phyloP scores from a whole-genome alignment of 2,113 vertebrate species.

The Microtus pennsylvanicus region DNA sequence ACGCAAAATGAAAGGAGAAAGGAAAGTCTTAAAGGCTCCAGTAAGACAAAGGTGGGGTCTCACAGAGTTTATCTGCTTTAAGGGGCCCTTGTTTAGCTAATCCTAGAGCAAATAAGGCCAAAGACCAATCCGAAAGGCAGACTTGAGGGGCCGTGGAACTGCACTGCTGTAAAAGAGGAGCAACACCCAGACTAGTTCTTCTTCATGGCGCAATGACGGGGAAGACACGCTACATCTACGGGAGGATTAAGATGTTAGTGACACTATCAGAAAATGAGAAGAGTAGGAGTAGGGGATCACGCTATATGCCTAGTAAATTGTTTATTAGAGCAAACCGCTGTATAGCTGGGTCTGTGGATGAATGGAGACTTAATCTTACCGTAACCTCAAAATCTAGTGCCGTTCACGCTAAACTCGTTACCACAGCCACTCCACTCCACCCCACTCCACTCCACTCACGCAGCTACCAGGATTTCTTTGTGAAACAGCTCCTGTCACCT shows the following conservation, averaged over 20 bases:
- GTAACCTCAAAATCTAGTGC: not conserved
- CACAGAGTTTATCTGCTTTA: conserved; percentile 31
- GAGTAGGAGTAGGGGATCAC: not conserved
- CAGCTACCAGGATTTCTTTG: conserved; percentile 12
- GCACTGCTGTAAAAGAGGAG: not conserved
- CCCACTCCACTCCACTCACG: not conserved
- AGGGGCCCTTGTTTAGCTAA: conserved; percentile 7
- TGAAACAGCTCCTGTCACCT: conserved; percentile 54
- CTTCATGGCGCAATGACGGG: not conserved
- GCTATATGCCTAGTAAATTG: not conserved
- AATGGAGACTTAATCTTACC: not conserved
- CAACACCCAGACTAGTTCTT: not conserved
- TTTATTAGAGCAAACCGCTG: not conserved
- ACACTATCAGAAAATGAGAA: not conserved
- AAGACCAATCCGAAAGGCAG: not conserved
- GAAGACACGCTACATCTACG: not conserved
- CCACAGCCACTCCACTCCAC: not conserved
- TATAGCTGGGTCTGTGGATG: not conserved
- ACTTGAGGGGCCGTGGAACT: not conserved
- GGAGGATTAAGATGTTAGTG: not conserved
- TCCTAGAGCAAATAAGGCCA: conserved; percentile 19
- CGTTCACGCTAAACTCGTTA: not conserved
- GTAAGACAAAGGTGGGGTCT: not conserved
- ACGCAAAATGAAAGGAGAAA: not conserved
- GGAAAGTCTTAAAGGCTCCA: not conserved